phyloP scores from a whole-genome alignment of 2,888 invertebrate genomes.

The Limnephilus marmoratus region DNA sequence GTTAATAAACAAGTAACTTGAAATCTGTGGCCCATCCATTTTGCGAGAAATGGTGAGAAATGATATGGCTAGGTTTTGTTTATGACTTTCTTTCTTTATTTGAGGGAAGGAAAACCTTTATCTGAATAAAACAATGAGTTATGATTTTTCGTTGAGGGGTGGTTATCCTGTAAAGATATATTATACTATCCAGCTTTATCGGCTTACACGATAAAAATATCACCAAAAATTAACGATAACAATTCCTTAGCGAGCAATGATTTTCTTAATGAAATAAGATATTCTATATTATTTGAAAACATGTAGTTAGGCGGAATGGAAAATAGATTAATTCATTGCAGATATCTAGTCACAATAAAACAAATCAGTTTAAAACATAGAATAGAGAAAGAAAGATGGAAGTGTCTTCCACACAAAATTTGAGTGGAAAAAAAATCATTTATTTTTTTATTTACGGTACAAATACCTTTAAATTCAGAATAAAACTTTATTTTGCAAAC shows the following conservation, averaged over 20 bases:
- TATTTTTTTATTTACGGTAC: too few species aligned
- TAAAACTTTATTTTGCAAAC: too few species aligned
- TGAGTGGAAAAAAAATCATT: too few species aligned
- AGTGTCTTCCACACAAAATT: too few species aligned
- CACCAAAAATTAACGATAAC: neutral
- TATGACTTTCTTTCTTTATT: neutral
- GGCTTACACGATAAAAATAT: neutral
- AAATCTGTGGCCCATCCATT: neutral
- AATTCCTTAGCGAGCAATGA: neutral
- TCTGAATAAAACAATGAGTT: neutral
- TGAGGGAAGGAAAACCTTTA: neutral
- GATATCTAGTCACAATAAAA: too few species aligned
- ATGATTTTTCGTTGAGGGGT: neutral
- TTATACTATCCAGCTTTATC: neutral
- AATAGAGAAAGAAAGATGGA: too few species aligned
- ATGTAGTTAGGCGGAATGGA: too few species aligned
- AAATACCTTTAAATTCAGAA: too few species aligned
- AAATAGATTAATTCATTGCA: too few species aligned
- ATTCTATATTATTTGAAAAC: too few species aligned
- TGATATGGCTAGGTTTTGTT: neutral
- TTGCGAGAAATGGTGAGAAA: neutral
- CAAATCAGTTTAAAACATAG: too few species aligned
- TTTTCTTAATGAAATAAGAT: too few species aligned
- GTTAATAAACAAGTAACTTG: neutral
- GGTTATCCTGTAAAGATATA: neutral